These are phyloP conservation scores for Cheilosia soror DNA, from an alignment of 2,888 invertebrate species.

Conservation along the genomic window DNA sequence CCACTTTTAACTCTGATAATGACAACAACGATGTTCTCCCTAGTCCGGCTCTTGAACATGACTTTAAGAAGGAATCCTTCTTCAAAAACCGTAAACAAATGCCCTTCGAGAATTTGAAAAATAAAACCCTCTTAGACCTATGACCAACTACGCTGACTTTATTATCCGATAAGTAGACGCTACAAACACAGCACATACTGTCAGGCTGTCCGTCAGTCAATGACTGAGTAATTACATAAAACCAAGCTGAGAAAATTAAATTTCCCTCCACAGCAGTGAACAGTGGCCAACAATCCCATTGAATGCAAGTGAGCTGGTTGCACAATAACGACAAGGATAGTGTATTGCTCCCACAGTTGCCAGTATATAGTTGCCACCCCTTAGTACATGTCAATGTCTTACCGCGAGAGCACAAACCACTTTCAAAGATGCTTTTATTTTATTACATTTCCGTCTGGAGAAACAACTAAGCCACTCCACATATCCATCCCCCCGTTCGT, in stretches of 20 bases:
- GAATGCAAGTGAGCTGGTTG: slow-evolving; percentile 6
- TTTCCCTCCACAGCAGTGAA: slow-evolving; percentile 40
- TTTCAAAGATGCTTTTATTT: slow-evolving; percentile 53
- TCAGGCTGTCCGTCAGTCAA: slow-evolving; percentile 49
- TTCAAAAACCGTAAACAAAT: too few species aligned
- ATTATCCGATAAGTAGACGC: neutral
- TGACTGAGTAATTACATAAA: slow-evolving; percentile 65
- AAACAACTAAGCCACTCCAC: slow-evolving; percentile 14
- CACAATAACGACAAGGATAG: slow-evolving; percentile 16
- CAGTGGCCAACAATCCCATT: slow-evolving; percentile 55
- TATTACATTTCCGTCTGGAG: slow-evolving; percentile 19
- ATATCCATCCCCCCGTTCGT: neutral
- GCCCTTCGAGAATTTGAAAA: neutral
- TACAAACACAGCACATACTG: slow-evolving; percentile 18
- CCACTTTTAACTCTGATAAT: too few species aligned
- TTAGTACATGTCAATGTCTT: slow-evolving; percentile 65
- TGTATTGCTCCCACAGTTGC: slow-evolving; percentile 21
- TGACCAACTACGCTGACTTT: slow-evolving; percentile 30
- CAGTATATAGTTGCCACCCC: slow-evolving; percentile 6
- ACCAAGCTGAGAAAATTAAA: slow-evolving; percentile 65
- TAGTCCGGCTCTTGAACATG: too few species aligned
- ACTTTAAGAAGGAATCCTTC: too few species aligned
- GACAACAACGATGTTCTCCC: too few species aligned
- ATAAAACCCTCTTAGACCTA: neutral
- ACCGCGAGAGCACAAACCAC: slow-evolving; percentile 39